phyloP scores from a whole-genome alignment of 2,797 vertebrate species.

The Molossus molossus region DNA sequence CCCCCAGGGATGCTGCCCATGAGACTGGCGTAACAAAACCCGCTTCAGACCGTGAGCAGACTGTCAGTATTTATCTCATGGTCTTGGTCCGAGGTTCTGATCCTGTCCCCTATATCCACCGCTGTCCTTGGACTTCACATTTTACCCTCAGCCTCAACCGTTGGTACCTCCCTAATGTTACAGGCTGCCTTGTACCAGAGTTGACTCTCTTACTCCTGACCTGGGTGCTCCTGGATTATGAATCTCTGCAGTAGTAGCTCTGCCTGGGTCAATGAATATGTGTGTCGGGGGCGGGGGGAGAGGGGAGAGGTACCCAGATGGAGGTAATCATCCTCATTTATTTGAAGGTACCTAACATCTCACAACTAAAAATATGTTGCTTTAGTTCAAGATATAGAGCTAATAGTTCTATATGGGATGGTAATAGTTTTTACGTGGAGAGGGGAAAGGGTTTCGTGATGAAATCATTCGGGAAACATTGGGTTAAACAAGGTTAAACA shows the following conservation, averaged over 20 bases:
- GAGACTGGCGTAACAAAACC: not conserved
- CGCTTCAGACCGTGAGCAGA: not conserved
- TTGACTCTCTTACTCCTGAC: not conserved
- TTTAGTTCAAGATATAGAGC: not conserved
- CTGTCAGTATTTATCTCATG: not conserved
- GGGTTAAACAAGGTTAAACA: not conserved
- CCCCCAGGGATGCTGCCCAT: not conserved
- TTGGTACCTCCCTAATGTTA: not conserved
- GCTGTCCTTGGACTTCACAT: not conserved
- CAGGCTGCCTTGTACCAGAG: not conserved
- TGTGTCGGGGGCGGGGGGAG: too few relatives aligned
- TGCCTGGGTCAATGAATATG: not conserved
- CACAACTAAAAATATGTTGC: not conserved
- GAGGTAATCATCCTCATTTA: not conserved
- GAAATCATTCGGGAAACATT: slow-evolving; percentile 2
- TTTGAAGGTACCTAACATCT: not conserved
- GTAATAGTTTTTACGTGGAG: not conserved
- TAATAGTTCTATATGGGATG: not conserved
- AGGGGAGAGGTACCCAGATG: too few relatives aligned
- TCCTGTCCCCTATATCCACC: fast-evolving
- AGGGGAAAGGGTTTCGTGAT: not conserved
- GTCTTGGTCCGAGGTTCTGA: not conserved
- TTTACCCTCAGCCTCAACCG: not conserved
- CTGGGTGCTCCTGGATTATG: not conserved
- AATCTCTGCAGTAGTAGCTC: not conserved